phyloP scores from a whole-genome alignment of 2,888 invertebrate species.

The Petrophora chlorosata region DNA sequence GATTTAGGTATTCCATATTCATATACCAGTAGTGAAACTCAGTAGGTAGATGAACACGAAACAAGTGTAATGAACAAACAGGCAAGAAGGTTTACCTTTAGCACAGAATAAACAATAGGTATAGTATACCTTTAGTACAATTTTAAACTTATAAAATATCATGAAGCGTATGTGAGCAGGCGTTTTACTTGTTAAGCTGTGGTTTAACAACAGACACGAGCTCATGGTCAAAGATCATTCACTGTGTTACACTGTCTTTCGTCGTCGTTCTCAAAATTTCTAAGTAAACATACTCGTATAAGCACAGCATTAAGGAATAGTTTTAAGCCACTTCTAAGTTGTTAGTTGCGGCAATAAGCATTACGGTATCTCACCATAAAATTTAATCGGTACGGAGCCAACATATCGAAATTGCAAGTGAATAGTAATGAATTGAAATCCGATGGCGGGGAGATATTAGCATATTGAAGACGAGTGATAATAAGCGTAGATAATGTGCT shows the following conservation, averaged over 20 bases:
- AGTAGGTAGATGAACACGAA: too few species aligned
- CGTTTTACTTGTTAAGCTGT: too few species aligned
- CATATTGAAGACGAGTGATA: slow-evolving; percentile 9
- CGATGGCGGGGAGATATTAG: slow-evolving; percentile 11
- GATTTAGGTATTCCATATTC: too few species aligned
- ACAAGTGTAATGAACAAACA: too few species aligned
- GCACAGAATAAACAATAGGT: too few species aligned
- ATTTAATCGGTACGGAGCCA: slow-evolving; percentile 7
- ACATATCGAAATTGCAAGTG: slow-evolving; percentile 17
- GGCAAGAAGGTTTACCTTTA: too few species aligned
- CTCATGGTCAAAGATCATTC: neutral
- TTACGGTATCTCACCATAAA: slow-evolving; percentile 5
- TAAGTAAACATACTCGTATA: slow-evolving; percentile 5
- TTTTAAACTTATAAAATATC: too few species aligned
- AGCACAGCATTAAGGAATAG: slow-evolving; percentile 13
- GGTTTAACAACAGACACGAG: too few species aligned
- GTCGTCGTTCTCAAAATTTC: slow-evolving; percentile 1
- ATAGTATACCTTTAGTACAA: too few species aligned
- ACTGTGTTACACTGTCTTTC: neutral
- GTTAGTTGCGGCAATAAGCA: slow-evolving; percentile 13
- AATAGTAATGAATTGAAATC: slow-evolving; percentile 14
- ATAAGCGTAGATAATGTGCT: slow-evolving; percentile 6
- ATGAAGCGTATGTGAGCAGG: too few species aligned
- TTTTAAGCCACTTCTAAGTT: slow-evolving; percentile 14
- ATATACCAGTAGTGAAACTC: too few species aligned